Evolutionary conservation across 2,113 vertebrate species (phyloP), one percentile per base, ranked within the genome.

Genomic region (Hydrolagus affinis): DNA sequence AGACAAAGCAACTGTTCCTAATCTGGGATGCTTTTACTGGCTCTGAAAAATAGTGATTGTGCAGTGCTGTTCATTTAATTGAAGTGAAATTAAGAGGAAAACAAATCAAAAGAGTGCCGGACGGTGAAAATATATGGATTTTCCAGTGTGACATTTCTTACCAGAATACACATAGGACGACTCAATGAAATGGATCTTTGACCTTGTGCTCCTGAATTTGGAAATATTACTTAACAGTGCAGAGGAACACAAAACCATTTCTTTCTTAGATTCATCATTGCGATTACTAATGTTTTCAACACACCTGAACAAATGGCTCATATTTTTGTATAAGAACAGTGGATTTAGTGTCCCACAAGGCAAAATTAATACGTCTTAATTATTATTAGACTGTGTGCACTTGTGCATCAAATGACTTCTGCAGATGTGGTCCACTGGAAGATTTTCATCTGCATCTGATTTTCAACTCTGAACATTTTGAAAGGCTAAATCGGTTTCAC

Each of bases 291-390:
- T 8, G 28, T 32, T 17, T 66, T 32, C 17, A 12, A 21, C 78
- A 12, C 62, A 83, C 66, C 7, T 83, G 62, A 66, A 32, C 17
- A 15, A 28, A 32, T 11, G 62, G 60, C 21, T 66, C 15, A 11
- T 68, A 66, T 83, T 68, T 66, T 66, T 66, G 78, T 32, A 32
- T 68, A 83, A 19, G 78, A 83, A 28, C 78, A 83, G 62, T n/a
- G 78, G 76, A 17, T 62, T 80, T 60, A n/a, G 1, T 28, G 57
- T 25, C 11, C 62, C 25, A 66, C 25, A 28, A 25, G 60, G 17
- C 19, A 25, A 83, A 66, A 32, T 11, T 14, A 17, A 32, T 8
- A 32, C 19, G 62, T 68, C 60, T 28, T 83, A 66, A 83, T 28
- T 19, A 28, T 28, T 4, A 32, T 25, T 62, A 11, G 25, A 83